phyloP scores from a whole-genome alignment of 2,797 vertebrate species.

The Pteropus rufus region DNA sequence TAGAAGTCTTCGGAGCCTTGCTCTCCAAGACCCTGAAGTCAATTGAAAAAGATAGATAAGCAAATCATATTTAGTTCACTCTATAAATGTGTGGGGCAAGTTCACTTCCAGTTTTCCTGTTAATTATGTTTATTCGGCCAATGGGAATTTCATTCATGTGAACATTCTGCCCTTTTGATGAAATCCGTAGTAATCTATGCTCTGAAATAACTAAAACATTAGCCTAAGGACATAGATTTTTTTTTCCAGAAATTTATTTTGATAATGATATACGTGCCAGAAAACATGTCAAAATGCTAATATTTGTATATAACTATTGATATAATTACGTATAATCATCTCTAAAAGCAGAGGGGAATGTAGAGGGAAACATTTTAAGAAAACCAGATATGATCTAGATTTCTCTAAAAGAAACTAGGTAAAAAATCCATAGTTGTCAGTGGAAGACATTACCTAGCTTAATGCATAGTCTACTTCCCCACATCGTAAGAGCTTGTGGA shows the following conservation, averaged over 20 bases:
- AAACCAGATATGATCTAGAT: not conserved
- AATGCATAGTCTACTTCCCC: not conserved
- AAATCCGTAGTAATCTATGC: slow-evolving; percentile 62
- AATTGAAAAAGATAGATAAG: not conserved
- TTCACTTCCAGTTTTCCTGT: slow-evolving; percentile 47
- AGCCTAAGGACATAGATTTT: slow-evolving; percentile 13
- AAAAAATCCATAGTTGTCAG: not conserved
- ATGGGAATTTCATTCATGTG: slow-evolving; percentile 30
- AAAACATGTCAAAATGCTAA: slow-evolving; percentile 30
- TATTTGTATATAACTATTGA: not conserved
- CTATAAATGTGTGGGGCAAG: not conserved
- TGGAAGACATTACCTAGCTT: not conserved
- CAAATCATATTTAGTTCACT: not conserved
- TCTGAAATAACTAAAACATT: slow-evolving; percentile 63
- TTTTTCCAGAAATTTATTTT: slow-evolving; percentile 43
- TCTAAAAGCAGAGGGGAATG: not conserved
- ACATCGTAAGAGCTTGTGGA: not conserved
- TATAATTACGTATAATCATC: not conserved
- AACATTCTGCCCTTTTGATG: slow-evolving; percentile 65
- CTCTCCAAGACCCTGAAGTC: not conserved
- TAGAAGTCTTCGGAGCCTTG: not conserved
- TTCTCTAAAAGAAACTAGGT: not conserved
- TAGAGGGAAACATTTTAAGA: not conserved
- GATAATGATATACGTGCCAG: slow-evolving; percentile 53
- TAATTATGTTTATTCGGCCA: slow-evolving; percentile 48